Percentiles rank a stretch among this genome's conserved stretches.
phyloP scores from a whole-genome alignment of 2,113 vertebrate genomes.

The Clinocottus analis region DNA sequence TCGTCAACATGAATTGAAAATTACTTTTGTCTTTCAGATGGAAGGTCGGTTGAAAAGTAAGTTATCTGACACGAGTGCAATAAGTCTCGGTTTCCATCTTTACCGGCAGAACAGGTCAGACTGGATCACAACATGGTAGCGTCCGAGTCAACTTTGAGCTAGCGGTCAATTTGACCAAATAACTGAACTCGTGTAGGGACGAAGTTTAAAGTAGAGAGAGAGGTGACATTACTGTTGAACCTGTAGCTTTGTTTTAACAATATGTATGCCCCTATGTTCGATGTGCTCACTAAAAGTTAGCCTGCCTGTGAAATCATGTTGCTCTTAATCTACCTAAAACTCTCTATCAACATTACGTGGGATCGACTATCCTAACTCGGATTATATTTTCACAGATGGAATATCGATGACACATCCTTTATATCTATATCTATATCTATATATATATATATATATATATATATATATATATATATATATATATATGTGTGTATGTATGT shows the following conservation, averaged over 20 bases:
- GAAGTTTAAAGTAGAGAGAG: neutral
- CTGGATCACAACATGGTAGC: neutral
- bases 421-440: too few species aligned
- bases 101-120: constrained; percentile 68
- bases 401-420: neutral
- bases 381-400: neutral
- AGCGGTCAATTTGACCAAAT: neutral
- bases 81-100: constrained; percentile 41
- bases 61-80: constrained; percentile 53
- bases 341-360: neutral
- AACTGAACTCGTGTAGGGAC: neutral
- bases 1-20: constrained; percentile 51
- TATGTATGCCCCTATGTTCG: neutral
- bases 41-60: constrained; percentile 54
- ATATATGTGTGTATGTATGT: too few species aligned
- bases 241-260: neutral
- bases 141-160: constrained; percentile 28
- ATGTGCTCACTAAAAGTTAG: neutral
- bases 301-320: too few species aligned
- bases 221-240: neutral
- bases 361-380: neutral
- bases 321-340: neutral
- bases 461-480: too few species aligned
- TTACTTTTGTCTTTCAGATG: constrained; percentile 64
- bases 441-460: neutral